Evolutionary conservation across 2,113 vertebrate species (phyloP).

Genomic region (Chionis minor): DNA sequence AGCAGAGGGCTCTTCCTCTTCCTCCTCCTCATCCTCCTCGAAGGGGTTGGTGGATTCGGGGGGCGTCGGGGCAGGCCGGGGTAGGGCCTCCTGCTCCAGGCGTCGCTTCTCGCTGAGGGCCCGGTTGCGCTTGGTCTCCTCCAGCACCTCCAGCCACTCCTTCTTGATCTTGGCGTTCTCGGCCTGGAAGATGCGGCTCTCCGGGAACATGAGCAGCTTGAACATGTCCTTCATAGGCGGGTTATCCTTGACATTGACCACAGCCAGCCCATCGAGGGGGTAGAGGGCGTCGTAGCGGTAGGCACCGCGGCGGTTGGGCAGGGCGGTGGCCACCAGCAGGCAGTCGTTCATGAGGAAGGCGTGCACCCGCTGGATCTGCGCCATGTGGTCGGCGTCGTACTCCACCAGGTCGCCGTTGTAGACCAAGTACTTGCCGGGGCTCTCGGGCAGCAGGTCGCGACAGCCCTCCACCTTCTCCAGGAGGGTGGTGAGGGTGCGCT

Average conservation of each 20-base stretch:
- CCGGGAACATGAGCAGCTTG: conserved; percentile 97
- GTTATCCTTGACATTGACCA: conserved; percentile 98
- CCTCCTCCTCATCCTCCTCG: conserved; percentile 66
- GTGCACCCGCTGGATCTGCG: conserved; percentile 92
- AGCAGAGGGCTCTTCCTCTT: conserved; percentile 63
- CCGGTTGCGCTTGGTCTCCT: conserved; percentile 92
- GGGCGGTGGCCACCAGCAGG: conserved; percentile 89
- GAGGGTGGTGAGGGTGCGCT: conserved; percentile 92
- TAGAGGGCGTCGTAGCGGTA: conserved; percentile 94
- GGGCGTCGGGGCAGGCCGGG: conserved; percentile 45
- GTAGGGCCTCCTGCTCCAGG: conserved; percentile 82
- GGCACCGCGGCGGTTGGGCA: conserved; percentile 87
- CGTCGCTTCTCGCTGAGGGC: conserved; percentile 84
- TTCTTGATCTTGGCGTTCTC: conserved; percentile 99
- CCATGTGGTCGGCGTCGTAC: conserved; percentile 95
- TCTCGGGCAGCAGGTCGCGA: conserved; percentile 89
- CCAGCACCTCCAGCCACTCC: conserved; percentile 96
- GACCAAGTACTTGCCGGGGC: conserved; percentile 90
- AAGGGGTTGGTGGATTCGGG: conserved; percentile 86
- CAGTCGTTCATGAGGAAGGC: conserved; percentile 98
- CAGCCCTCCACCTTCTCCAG: conserved; percentile 97
- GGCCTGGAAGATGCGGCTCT: conserved; percentile 95
- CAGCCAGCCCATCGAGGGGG: conserved; percentile 89
- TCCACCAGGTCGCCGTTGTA: conserved; percentile 97
- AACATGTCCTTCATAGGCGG: conserved; percentile 99